Evolutionary conservation across 2,888 invertebrate species (phyloP).

Genomic region (Cheilosia pagana): DNA sequence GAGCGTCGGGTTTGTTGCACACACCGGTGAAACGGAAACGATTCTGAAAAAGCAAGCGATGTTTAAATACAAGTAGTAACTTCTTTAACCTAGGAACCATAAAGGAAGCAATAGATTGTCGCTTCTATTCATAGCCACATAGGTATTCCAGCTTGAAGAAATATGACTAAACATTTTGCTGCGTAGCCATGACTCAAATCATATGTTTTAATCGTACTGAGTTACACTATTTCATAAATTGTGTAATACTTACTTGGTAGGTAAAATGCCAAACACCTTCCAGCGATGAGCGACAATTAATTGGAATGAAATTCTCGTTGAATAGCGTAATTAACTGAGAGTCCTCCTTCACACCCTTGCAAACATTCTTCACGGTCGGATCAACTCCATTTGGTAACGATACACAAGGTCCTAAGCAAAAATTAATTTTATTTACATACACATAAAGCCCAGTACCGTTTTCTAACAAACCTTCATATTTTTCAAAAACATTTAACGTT

Average conservation of each 20-base stretch:
- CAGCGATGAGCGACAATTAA: slow-evolving; percentile 95
- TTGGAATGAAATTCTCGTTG: slow-evolving; percentile 94
- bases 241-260: slow-evolving; percentile 86
- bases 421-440: slow-evolving; percentile 29
- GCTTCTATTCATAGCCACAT: no score
- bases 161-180: no score
- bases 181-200: no score
- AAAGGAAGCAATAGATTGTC: no score
- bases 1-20: slow-evolving; percentile 94
- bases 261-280: slow-evolving; percentile 99
- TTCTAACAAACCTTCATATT: slow-evolving; percentile 88
- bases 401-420: slow-evolving; percentile 88
- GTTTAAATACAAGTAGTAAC: background rate
- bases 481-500: slow-evolving; percentile 94
- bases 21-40: slow-evolving; percentile 95
- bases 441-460: background rate
- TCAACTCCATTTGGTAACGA: slow-evolving; percentile 86
- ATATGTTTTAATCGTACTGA: no score
- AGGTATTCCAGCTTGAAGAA: no score
- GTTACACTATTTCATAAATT: no score
- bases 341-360: slow-evolving; percentile 89
- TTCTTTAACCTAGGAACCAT: no score
- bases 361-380: slow-evolving; percentile 91
- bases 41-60: slow-evolving; percentile 84
- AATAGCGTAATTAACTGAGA: slow-evolving; percentile 94